Base-by-base conservation (phyloP, 2,113 vertebrate species). In the Herpetotheres cachinnans region DNA sequence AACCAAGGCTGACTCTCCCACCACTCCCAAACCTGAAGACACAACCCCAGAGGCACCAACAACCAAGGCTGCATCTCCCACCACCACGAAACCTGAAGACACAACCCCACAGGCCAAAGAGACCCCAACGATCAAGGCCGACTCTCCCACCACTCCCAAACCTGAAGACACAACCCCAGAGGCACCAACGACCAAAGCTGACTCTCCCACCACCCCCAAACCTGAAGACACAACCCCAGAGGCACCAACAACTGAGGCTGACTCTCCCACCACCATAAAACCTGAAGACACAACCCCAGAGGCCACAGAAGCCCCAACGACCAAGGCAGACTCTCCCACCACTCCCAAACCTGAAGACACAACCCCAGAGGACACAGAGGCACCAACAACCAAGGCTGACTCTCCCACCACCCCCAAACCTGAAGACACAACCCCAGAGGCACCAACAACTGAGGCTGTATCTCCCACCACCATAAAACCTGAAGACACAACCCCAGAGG, bases 401-500 rank as follows among this genome's bases (percentile, higher is more conserved):
- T n/a, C 34, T 19, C 24, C 18, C 18, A 29, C 42, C 6, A 49
- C 32, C 14, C 32, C 36, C 1, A 44, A 30, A 52, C 7, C 73
- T 4, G 30, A 67, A 16, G 44, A n/a, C n/a, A n/a, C n/a, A n/a
- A n/a, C n/a, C n/a, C n/a, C n/a, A n/a, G n/a, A n/a, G 2, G 22
- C 29, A 4, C 9, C 76, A 4, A 72, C 2, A 0, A n/a, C n/a
- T 2, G 9, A 24, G 6, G 6, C 36, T 0, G 74, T 24, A 0
- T 58, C 69, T 22, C 32, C 55, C 1, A 63, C 36, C 3, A 62
- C 49, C 0, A 19, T 36, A 0, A 66, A 78, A 16, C 1, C 16
- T 1, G 24, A 73, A 17, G 81, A 81, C 0, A 61, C 50, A 27
- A 81, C 56, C 1, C 6, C 66, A 5, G 65, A 78, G 17, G 11